phyloP scores from a whole-genome alignment of 2,113 vertebrate species.

The Gulo gulo region DNA sequence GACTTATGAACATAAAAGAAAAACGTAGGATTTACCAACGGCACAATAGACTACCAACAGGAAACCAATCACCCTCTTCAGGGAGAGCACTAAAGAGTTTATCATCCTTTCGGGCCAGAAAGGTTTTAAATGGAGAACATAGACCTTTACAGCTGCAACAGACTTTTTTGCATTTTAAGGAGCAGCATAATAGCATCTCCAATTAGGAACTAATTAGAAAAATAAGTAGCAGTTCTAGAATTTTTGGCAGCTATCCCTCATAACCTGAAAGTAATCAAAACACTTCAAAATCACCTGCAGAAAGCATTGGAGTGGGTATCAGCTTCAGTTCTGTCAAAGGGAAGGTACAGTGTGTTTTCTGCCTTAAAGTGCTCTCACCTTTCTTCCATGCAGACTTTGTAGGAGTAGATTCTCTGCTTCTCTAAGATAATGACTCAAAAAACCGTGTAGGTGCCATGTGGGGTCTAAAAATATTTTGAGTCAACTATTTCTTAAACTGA shows the following conservation, averaged over 20 bases:
- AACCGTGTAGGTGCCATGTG: background rate
- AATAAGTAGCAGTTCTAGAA: conserved; percentile 1
- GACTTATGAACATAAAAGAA: conserved; percentile 51
- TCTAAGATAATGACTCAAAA: background rate
- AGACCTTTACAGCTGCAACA: background rate
- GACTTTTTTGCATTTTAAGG: conserved; percentile 30
- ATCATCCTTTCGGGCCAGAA: conserved; percentile 42
- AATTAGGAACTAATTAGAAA: conserved; percentile 59
- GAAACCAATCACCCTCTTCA: conserved; percentile 30
- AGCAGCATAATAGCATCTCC: conserved; percentile 1
- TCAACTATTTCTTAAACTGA: background rate
- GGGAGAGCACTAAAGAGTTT: background rate
- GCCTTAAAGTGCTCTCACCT: conserved; percentile 32
- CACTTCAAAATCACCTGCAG: conserved; percentile 51
- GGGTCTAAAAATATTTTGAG: background rate
- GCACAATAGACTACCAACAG: conserved; percentile 40
- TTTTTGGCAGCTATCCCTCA: conserved; percentile 55
- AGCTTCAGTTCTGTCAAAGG: conserved; percentile 34
- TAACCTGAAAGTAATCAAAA: conserved; percentile 28
- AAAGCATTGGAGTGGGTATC: background rate
- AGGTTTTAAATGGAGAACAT: background rate
- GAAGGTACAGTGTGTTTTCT: conserved; percentile 12
- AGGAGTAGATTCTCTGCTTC: background rate
- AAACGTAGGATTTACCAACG: conserved; percentile 56
- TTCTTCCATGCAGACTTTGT: background rate